Conservation (phyloP, 2,113 vertebrate genomes). For the Balaeniceps rex region DNA sequence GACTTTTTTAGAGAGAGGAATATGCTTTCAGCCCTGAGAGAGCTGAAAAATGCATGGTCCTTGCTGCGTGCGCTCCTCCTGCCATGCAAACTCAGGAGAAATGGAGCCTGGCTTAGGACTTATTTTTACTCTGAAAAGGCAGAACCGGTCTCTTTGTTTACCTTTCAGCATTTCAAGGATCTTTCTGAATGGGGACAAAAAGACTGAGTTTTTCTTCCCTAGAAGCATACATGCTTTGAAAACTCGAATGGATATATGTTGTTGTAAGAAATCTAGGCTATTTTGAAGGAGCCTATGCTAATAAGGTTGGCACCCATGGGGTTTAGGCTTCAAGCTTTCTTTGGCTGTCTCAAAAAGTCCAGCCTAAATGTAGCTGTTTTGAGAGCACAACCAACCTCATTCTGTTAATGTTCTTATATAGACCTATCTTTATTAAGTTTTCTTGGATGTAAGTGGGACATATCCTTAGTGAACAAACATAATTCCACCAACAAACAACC, state of each 20-base stretch:
- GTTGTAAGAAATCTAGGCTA: neutral
- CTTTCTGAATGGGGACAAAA: neutral
- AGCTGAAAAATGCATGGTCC: rapidly evolving
- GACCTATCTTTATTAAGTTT: neutral
- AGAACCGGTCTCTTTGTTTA: neutral
- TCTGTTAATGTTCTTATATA: neutral
- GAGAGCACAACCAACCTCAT: neutral
- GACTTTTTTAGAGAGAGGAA: neutral
- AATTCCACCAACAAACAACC: neutral
- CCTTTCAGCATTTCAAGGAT: neutral
- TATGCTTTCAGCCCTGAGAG: neutral
- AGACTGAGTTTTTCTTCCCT: neutral
- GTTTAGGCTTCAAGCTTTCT: neutral
- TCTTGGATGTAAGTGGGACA: neutral
- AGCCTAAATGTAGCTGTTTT: neutral
- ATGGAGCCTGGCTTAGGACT: neutral
- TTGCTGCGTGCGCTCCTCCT: neutral
- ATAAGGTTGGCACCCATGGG: neutral
- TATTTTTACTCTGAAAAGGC: neutral
- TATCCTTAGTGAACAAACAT: neutral
- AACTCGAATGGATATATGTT: rapidly evolving
- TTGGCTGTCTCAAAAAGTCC: neutral
- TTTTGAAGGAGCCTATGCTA: neutral
- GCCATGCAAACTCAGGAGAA: neutral
- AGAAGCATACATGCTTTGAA: neutral